phyloP scores from a whole-genome alignment of 2,888 invertebrate species.

The Campoplex nolae region DNA sequence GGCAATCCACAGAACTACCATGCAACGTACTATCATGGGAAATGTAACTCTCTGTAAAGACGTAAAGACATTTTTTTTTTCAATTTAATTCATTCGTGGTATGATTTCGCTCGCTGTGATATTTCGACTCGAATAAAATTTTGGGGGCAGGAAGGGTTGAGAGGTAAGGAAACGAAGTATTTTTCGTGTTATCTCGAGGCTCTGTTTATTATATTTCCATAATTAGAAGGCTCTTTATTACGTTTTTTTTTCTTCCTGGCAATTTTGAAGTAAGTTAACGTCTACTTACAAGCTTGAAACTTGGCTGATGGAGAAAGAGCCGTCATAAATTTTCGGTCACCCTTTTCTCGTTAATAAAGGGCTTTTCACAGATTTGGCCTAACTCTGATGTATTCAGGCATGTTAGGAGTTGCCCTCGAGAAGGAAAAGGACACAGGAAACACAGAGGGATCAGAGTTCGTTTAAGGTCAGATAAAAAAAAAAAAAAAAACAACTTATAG shows the following conservation, averaged over 20 bases:
- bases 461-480: background rate
- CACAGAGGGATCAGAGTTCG: background rate
- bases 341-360: background rate
- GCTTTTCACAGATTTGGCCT: background rate
- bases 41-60: conserved; percentile 91
- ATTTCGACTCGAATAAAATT: background rate
- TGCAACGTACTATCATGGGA: conserved; percentile 89
- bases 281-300: background rate
- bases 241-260: background rate
- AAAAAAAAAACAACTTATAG: background rate
- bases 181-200: background rate
- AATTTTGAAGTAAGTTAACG: background rate
- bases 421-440: background rate
- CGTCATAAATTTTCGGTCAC: background rate
- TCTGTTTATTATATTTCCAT: background rate
- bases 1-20: conserved; percentile 89
- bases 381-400: background rate
- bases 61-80: background rate
- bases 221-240: background rate
- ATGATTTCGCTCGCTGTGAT: no score
- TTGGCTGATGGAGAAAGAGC: background rate
- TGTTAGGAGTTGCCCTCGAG: background rate
- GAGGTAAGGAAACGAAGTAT: background rate
- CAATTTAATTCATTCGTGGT: background rate
- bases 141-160: no score